Evolutionary conservation across 2,113 vertebrate genomes (phyloP), one percentile per base, ranked within the genome.

Genomic region (Neopipo cinnamomea): DNA sequence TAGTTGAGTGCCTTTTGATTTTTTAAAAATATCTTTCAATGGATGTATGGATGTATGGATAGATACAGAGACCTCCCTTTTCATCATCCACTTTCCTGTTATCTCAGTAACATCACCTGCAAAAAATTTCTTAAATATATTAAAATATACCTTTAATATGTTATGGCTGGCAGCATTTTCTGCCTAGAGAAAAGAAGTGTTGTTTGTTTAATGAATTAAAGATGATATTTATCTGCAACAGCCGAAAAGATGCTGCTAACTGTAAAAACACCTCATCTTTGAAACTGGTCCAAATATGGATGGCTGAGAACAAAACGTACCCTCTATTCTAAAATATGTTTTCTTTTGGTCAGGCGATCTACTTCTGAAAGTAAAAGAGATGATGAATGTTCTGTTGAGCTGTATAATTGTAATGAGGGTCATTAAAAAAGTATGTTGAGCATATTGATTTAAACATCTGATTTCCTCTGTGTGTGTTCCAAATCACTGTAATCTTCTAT

Each of bases 201-300:
- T 94, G 44, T 63, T 96, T 92, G 70, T 42, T 96, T 97, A 92
- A 85, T 78, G 95, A 95, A 96, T 82, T 86, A 77, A 90, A 92
- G 81, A 63, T 83, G 27, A 56, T 77, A 28, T 92, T 94, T 91
- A 70, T 58, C 39, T 85, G 23, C 50, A 94, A 27, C 53, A 35
- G 19, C 91, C 31, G 11, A 44, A 70, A 66, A 95, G 37, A 74
- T 80, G 50, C 63, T 83, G 11, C 91, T 96, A 35, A 95, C 91
- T 96, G 30, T 66, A 49, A 23, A 76, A 88, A 90, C 88, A 91
- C 75, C 59, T 95, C 39, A n/a, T 22, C 79, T 96, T 85, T 94
- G 89, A 96, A 94, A 58, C 62, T 41, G 71, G 68, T 62, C 55
- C 77, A 88, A 55, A 74, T 47, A 72, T 12, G 27, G 39, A 73